Evolutionary conservation across 2,888 invertebrate genomes (phyloP).

Genomic region (Dascillus cervinus): DNA sequence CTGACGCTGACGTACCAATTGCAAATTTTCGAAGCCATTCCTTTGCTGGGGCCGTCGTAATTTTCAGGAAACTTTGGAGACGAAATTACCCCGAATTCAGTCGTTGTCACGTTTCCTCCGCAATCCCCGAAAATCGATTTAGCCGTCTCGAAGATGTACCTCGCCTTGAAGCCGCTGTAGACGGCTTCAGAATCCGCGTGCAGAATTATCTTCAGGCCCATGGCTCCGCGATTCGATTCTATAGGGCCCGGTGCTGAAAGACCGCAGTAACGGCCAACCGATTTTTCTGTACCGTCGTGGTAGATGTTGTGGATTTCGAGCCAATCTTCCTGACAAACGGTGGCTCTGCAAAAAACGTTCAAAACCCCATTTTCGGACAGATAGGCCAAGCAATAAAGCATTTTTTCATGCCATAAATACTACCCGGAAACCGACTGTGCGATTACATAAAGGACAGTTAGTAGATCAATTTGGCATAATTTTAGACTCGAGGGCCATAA

Average conservation of each 20-base stretch:
- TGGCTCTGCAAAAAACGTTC: conserved; percentile 45
- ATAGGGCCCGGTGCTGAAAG: conserved; percentile 89
- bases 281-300: conserved; percentile 70
- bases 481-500: too few species aligned
- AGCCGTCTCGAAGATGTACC: conserved; percentile 84
- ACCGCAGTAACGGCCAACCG: conserved; percentile 89
- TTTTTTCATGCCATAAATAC: too few species aligned
- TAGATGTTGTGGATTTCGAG: conserved; percentile 88
- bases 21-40: conserved; percentile 81
- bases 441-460: too few species aligned
- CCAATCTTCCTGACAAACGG: conserved; percentile 87
- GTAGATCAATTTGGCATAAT: too few species aligned
- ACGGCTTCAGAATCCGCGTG: conserved; percentile 83
- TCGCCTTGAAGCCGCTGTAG: conserved; percentile 92
- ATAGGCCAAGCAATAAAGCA: too few species aligned
- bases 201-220: conserved; percentile 79
- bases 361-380: too few species aligned
- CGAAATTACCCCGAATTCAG: conserved; percentile 74
- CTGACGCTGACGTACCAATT: conserved; percentile 93
- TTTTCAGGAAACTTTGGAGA: conserved; percentile 88
- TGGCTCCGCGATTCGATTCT: conserved; percentile 83
- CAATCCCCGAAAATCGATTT: conserved; percentile 89
- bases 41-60: conserved; percentile 76
- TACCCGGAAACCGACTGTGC: too few species aligned
- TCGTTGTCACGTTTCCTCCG: conserved; percentile 81